Conservation (phyloP, 2,888 invertebrate genomes). For the Eurytoma adleriae region DNA sequence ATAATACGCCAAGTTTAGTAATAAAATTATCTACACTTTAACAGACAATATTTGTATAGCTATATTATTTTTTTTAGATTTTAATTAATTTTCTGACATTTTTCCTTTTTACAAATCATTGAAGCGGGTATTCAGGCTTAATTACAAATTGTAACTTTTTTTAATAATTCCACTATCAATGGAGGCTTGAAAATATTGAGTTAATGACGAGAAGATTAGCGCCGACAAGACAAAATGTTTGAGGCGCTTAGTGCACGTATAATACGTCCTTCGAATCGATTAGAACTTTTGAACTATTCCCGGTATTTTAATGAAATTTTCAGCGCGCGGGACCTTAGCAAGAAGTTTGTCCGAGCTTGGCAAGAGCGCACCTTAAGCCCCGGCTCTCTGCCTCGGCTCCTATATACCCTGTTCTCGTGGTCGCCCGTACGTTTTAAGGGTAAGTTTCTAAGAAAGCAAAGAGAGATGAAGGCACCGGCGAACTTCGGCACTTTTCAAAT, state of each 20-base stretch:
- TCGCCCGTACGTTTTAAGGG: not conserved
- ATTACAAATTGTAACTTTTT: slow-evolving; percentile 20
- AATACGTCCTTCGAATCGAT: slow-evolving; percentile 49
- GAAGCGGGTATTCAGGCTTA: not conserved
- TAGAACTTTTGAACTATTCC: slow-evolving; percentile 53
- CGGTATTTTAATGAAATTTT: slow-evolving; percentile 58
- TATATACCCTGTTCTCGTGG: not conserved
- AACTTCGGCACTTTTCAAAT: slow-evolving; percentile 54
- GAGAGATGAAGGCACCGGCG: not conserved
- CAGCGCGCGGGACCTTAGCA: slow-evolving; percentile 36
- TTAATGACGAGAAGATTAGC: slow-evolving; percentile 22
- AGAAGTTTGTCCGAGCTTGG: slow-evolving; percentile 42
- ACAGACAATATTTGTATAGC: too few species aligned
- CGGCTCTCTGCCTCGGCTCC: not conserved
- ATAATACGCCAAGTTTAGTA: too few species aligned
- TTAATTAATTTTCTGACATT: too few species aligned
- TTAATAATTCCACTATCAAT: slow-evolving; percentile 32
- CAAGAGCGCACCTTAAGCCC: slow-evolving; percentile 29
- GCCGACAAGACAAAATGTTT: slow-evolving; percentile 17
- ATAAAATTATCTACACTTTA: too few species aligned
- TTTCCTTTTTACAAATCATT: too few species aligned
- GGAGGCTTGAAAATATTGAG: slow-evolving; percentile 28
- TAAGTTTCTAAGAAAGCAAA: slow-evolving; percentile 13
- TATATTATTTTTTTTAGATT: too few species aligned
- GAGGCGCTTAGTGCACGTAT: slow-evolving; percentile 46